Evolutionary conservation across 2,888 invertebrate genomes (phyloP), one percentile per base, ranked within the genome.

Genomic region (Cordilura impudica): DNA sequence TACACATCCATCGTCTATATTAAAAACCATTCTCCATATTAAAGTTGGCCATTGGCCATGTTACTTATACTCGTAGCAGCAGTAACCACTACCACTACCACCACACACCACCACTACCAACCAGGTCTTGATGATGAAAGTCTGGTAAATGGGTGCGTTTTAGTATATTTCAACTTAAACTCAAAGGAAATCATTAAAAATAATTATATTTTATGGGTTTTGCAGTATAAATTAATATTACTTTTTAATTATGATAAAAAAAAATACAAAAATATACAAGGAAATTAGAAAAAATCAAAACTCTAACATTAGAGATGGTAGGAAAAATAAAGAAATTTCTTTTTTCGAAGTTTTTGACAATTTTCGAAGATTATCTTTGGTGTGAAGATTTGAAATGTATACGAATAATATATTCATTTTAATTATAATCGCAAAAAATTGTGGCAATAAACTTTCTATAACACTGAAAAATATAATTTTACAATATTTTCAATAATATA

Each of bases 131-230:
- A 67, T 71, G 63, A 75, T 72, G 67, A 79, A 75, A 79, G 79
- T 51, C 70, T 70, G 66, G 66, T 61, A 71, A 79, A 79, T 79
- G 71, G 72, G 75, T 79, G 79, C 79, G 79, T 79, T 79, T 74
- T 70, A 49, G 67, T 58, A 53, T 58, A 58, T 74, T 71, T 71
- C 56, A 74, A 70, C 75, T 67, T 72, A 79, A 75, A 75, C 82
- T 86, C 84, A 84, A 85, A 86, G 89, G 88, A 88, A 88, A 89
- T 86, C 86, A 86, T 89, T 88, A 89, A 87, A 75, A 88, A 85
- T 88, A 88, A 88, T 88, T 87, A 86, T 85, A 77, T 86, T 87
- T 85, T 83, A 84, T 85, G 83, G 84, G 83, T 83, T 84, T 84
- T 78, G 84, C 67, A 72, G 56, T 79, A 75, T 69, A 75, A 75